Conservation (phyloP, 2,888 invertebrate genomes). For the Drosophila stalkeri region DNA sequence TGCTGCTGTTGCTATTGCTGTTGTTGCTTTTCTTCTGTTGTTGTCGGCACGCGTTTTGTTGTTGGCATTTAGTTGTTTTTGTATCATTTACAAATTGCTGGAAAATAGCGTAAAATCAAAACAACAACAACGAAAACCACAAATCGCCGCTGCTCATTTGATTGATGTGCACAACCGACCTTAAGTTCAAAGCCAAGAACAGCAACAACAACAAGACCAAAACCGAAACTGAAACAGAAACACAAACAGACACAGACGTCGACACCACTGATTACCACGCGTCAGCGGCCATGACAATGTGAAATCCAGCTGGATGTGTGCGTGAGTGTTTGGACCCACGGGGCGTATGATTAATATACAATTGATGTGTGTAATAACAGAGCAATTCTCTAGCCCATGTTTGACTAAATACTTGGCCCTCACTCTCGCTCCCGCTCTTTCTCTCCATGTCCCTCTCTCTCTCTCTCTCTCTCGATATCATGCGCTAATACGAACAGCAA, state of each 20-base stretch:
- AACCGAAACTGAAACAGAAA: conserved; percentile 17
- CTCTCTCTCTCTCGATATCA: conserved; percentile 6
- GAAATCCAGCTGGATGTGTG: conserved; percentile 55
- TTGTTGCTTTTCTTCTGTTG: conserved; percentile 31
- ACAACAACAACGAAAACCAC: conserved; percentile 32
- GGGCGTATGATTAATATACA: conserved; percentile 76
- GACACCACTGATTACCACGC: conserved; percentile 65
- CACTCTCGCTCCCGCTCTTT: neutral
- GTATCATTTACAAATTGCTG: conserved; percentile 78
- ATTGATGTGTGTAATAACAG: conserved; percentile 39
- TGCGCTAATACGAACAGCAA: conserved; percentile 26
- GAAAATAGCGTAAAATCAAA: conserved; percentile 73
- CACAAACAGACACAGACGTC: conserved; percentile 25
- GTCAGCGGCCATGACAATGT: conserved; percentile 77
- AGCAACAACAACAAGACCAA: conserved; percentile 23
- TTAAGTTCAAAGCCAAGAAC: conserved; percentile 81
- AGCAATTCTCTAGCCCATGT: conserved; percentile 54
- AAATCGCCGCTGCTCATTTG: conserved; percentile 70
- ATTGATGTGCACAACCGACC: conserved; percentile 71
- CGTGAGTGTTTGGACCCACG: conserved; percentile 37
- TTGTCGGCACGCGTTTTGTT: conserved; percentile 63
- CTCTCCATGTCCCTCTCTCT: conserved; percentile 1
- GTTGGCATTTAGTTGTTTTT: conserved; percentile 44
- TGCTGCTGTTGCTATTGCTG: conserved; percentile 28
- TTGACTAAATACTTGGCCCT: conserved; percentile 67